phyloP scores from a whole-genome alignment of 2,888 invertebrate genomes.

The Tanypteryx hageni region DNA sequence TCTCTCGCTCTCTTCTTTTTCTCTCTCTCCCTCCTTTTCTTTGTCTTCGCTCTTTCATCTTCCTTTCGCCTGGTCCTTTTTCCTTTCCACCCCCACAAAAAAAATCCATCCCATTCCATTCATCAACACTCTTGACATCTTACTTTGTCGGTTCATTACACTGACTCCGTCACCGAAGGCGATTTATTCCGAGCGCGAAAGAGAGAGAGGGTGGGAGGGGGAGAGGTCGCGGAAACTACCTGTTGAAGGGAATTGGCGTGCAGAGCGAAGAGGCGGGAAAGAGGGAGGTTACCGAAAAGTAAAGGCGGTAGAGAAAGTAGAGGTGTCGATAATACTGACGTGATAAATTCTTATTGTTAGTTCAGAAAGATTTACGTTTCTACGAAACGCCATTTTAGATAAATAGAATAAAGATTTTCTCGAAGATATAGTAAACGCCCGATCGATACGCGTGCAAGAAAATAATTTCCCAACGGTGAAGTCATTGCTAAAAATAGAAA shows the following conservation, averaged over 20 bases:
- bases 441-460: too few relatives aligned
- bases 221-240: slow-evolving; percentile 47
- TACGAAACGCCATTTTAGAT: too few relatives aligned
- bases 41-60: background rate
- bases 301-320: background rate
- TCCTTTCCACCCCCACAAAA: slow-evolving; percentile 2
- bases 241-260: slow-evolving; percentile 45
- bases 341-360: too few relatives aligned
- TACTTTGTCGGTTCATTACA: slow-evolving; percentile 63
- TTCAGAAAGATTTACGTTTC: too few relatives aligned
- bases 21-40: slow-evolving; percentile 9
- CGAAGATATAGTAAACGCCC: too few relatives aligned
- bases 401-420: too few relatives aligned
- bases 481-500: too few relatives aligned
- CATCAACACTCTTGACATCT: slow-evolving; percentile 59
- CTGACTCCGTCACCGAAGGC: slow-evolving; percentile 40
- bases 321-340: too few relatives aligned
- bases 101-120: slow-evolving; percentile 48
- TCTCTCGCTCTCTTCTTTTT: background rate
- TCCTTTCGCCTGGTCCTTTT: background rate
- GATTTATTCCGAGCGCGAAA: slow-evolving; percentile 42
- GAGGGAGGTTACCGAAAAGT: slow-evolving; percentile 15
- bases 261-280: background rate
- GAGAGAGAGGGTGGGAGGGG: background rate
- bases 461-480: too few relatives aligned